Base-by-base conservation (phyloP, 2,797 vertebrate species). In the Masticophis lateralis region DNA sequence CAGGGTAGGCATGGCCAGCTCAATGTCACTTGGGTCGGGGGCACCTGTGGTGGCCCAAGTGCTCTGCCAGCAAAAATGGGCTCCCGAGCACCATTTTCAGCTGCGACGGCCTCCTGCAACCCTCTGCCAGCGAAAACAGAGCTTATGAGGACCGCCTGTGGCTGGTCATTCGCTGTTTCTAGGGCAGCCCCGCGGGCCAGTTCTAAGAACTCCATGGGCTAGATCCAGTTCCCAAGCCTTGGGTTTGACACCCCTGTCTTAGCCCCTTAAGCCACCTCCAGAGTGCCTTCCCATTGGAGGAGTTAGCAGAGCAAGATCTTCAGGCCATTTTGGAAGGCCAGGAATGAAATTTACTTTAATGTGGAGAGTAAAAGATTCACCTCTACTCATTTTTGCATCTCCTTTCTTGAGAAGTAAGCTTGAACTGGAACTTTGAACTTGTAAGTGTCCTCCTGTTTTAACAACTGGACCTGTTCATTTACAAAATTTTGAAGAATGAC, bases 111-210 rank as follows among this genome's bases (percentile, higher is more conserved):
- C 55, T 56, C 55, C 55, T 56, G 55, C 55, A 56, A 56, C 55
- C 13, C 55, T 56, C 55, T 56, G 55, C 55, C 55, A 56, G 13
- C 0, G 3, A 56, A 56, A 56, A 56, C 55, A 56, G 12, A 14
- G 13, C 8, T 60, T 2, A 6, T 25, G 59, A 22, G 22, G 59
- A 2, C 59, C 8, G 6, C 8, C 2, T 0, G 7, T 60, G 25
- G 25, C 60, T 1, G 3, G 60, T 27, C 9, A 0, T 61, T 61
- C 2, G 22, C 25, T 61, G 25, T 61, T 27, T 61, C 25, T 25
- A 61, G 25, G 60, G 25, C 1, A 11, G 1, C 25, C 9, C 60
- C 3, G 0, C 2, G 0, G 25, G 25, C 22, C 25, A 61, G 8
- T 27, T 61, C 25, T 10, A 61, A 27, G 9, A 9, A 27, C 3